Percentiles rank a stretch among this genome's conserved stretches.
phyloP scores from a whole-genome alignment of 2,888 invertebrate species.

The Pristionchus mayeri region DNA sequence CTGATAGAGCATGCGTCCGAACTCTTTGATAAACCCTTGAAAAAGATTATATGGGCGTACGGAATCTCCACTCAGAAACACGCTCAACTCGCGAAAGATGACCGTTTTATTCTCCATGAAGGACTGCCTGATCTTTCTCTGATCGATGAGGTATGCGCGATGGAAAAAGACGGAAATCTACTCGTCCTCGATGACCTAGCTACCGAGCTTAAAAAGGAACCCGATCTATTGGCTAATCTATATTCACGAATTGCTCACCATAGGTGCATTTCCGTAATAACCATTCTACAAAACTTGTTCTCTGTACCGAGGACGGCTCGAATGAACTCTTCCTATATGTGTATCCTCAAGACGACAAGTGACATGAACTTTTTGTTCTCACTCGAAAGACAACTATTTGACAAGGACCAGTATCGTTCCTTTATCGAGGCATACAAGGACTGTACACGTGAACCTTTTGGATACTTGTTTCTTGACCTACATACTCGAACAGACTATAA shows the following conservation, averaged over 20 bases:
- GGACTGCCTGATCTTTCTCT: no score
- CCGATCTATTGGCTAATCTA: not conserved
- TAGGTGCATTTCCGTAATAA: not conserved
- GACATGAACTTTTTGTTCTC: not conserved
- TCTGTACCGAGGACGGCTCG: not conserved
- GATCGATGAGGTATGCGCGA: not conserved
- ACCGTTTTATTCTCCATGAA: no score
- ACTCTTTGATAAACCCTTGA: not conserved
- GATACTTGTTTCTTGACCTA: not conserved
- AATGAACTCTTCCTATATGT: not conserved
- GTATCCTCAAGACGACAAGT: not conserved
- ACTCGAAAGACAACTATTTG: not conserved
- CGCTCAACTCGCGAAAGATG: no score
- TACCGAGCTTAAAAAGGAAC: not conserved
- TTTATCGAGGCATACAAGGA: not conserved
- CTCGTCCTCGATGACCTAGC: not conserved
- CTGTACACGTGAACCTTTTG: not conserved
- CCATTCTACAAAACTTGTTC: not conserved
- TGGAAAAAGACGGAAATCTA: not conserved
- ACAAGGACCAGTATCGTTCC: not conserved
- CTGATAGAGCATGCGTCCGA: not conserved
- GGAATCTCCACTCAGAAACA: no score
- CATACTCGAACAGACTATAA: not conserved
- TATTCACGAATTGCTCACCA: not conserved
- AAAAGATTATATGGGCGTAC: no score